These are phyloP conservation scores for Lasioglossum albipes DNA, from an alignment of 1,140 invertebrate species.

Conservation along the genomic window DNA sequence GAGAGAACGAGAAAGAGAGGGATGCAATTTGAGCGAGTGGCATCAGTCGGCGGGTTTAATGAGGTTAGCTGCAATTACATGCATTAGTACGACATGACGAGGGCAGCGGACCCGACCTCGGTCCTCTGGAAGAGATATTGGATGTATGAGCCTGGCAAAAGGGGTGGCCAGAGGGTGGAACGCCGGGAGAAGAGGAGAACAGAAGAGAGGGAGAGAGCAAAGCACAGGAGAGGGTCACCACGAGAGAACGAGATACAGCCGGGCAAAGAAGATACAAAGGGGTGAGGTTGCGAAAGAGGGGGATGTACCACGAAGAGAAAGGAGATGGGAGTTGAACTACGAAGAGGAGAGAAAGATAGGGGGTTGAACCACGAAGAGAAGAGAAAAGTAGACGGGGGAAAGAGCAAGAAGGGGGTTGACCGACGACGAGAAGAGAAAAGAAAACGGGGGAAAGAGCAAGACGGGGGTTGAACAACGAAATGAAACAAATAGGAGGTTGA, in stretches of 20 bases:
- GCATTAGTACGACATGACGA: conserved; percentile 76
- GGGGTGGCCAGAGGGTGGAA: conserved; percentile 26
- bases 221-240: conserved; percentile 8
- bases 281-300: not conserved
- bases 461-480: no score
- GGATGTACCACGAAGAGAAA: no score
- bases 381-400: no score
- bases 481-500: no score
- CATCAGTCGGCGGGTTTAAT: conserved; percentile 77
- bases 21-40: conserved; percentile 74
- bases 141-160: conserved; percentile 49
- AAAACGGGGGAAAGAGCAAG: no score
- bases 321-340: no score
- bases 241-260: conserved; percentile 1
- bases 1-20: conserved; percentile 4
- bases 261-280: no score
- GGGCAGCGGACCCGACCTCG: conserved; percentile 67
- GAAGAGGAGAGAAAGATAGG: no score
- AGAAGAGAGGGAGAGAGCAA: conserved; percentile 21
- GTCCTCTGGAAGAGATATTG: conserved; percentile 60
- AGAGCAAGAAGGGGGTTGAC: no score
- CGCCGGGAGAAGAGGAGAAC: conserved; percentile 34
- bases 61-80: conserved; percentile 79
- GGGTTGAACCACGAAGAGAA: no score
- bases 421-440: no score